Percentiles rank a stretch among this genome's conserved stretches.
Conservation (phyloP, 2,888 invertebrate genomes). For the Lithophane ornitopus region DNA sequence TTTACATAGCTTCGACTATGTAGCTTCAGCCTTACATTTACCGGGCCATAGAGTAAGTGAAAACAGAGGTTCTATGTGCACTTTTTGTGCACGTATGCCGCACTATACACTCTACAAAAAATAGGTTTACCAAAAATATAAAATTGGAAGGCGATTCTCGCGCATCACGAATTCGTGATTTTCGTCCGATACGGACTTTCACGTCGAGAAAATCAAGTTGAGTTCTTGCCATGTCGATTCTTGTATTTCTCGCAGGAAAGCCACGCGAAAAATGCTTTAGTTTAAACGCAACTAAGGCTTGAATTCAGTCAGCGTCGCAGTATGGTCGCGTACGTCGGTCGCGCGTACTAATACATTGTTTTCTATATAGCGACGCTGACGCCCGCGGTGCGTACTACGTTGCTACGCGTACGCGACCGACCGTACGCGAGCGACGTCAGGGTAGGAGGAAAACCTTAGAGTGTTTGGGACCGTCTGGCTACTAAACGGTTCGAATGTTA, state of each 20-base stretch:
- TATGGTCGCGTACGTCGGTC: too few relatives aligned
- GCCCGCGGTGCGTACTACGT: too few relatives aligned
- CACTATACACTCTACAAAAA: neutral
- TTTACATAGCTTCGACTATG: constrained; percentile 46
- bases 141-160: neutral
- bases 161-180: neutral
- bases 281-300: neutral
- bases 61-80: constrained; percentile 2
- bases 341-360: too few relatives aligned
- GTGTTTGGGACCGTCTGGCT: neutral
- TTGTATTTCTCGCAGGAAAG: neutral
- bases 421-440: too few relatives aligned
- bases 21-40: constrained; percentile 32
- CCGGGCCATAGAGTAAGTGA: constrained; percentile 16
- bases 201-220: neutral
- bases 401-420: too few relatives aligned
- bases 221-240: neutral
- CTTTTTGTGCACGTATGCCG: neutral
- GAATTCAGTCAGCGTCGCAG: too few relatives aligned
- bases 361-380: too few relatives aligned
- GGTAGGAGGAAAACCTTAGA: too few relatives aligned
- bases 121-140: neutral
- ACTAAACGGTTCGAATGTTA: neutral
- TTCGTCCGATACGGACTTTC: neutral
- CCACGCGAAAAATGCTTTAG: neutral